A percentile compares a stretch with the other conserved stretches of the same genome.
phyloP scores from a whole-genome alignment of 2,797 vertebrate genomes.

The Muscicapa comitata region DNA sequence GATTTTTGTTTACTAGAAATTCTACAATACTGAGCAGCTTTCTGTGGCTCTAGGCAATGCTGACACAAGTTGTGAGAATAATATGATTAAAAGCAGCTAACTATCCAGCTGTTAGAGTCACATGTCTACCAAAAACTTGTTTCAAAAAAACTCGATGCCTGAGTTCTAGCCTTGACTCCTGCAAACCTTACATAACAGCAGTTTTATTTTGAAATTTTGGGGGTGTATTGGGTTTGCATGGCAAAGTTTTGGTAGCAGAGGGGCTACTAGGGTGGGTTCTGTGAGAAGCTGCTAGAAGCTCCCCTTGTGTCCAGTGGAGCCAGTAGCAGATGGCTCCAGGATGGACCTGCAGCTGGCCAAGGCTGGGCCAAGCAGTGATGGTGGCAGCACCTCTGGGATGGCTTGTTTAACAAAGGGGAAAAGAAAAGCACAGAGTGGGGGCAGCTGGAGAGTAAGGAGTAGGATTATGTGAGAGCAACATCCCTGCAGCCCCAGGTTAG shows the following conservation, averaged over 20 bases:
- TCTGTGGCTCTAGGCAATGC: slow-evolving; percentile 21
- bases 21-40: not conserved
- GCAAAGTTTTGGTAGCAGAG: not conserved
- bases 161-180: not conserved
- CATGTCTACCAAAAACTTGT: not conserved
- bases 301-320: not conserved
- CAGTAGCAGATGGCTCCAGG: not conserved
- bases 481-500: not conserved
- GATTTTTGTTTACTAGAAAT: not conserved
- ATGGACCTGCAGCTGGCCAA: not conserved
- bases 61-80: slow-evolving; percentile 43
- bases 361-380: accelerated
- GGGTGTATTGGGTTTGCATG: not conserved
- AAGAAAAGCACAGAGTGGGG: accelerated
- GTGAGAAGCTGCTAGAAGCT: not conserved
- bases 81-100: slow-evolving; percentile 41
- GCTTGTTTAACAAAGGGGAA: not conserved
- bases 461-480: not conserved
- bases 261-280: not conserved
- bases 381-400: not conserved
- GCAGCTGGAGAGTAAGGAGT: not conserved
- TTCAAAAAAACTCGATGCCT: not conserved
- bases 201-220: not conserved
- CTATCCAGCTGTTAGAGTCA: not conserved
- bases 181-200: not conserved